Base-by-base conservation (phyloP, 2,888 invertebrate genomes). In the Lomographa bimaculata region DNA sequence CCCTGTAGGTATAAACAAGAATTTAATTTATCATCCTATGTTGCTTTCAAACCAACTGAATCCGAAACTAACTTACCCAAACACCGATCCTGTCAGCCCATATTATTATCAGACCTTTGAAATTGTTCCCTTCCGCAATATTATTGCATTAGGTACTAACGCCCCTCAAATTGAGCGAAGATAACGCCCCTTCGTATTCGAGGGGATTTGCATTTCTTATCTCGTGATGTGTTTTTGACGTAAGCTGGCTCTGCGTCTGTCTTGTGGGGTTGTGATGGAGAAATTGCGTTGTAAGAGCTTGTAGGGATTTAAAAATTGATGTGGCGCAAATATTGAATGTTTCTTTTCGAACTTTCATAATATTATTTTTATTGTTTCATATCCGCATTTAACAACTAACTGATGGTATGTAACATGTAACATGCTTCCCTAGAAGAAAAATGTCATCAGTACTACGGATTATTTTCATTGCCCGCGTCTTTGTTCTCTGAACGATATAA, bases 101-200 rank as follows among this genome's bases (percentile, higher is more conserved):
- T 60, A 65, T n/a, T n/a, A n/a, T n/a, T n/a, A n/a, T 55, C 57
- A 54, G 40, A 38, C 57, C 57, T 53, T 39, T 43, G 23, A 60
- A 64, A 72, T 72, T 71, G 65, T 59, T 59, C 66, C 70, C 71
- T 71, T 74, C 73, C 73, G 64, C 46, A 20, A 45, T 52, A 36
- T 67, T 70, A 68, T 70, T 71, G 65, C 68, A 53, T 47, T 43
- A 38, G 32, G 32, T 36, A 34, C 43, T 42, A 46, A 53, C 57
- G 47, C 59, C 71, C 59, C 64, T 68, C 64, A 72, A 73, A 73
- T 73, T 66, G 71, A 48, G 61, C 67, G 64, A 56, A 63, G 68
- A 66, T 68, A 70, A 64, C 64, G 44, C 60, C 64, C 60, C 51
- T 51, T 37, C 60, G 61, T 64, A 65, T 71, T 65, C 64, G 64